These are phyloP conservation scores for Hyposoter didymator DNA, from an alignment of 2,888 invertebrate genomes.

Conservation along the genomic window DNA sequence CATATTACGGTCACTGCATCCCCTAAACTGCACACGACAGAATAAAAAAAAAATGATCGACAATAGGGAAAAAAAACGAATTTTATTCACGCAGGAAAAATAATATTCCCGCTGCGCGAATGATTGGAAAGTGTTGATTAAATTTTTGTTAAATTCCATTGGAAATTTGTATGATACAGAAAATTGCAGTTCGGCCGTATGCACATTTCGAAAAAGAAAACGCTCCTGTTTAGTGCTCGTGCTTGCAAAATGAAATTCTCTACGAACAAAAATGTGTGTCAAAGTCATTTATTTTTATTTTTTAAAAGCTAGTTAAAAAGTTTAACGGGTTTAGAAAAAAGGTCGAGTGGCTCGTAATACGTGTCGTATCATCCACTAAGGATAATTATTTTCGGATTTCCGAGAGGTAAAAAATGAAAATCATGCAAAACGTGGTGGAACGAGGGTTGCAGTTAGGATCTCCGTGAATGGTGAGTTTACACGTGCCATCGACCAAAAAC, in stretches of 20 bases:
- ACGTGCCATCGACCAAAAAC: conserved; percentile 43
- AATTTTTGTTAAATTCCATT: background rate
- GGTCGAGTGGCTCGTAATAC: conserved; percentile 17
- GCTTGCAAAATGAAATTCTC: no score
- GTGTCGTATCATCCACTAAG: conserved; percentile 43
- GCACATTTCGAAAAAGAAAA: no score
- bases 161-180: background rate
- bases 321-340: background rate
- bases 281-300: background rate
- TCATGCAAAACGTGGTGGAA: conserved; percentile 40
- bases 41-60: background rate
- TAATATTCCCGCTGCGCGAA: no score
- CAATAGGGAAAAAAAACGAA: background rate
- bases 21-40: background rate
- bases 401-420: conserved; percentile 24
- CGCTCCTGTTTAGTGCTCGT: no score
- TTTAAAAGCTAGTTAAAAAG: background rate
- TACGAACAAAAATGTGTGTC: no score
- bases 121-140: background rate
- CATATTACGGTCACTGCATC: conserved; percentile 17
- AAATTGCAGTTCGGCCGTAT: no score
- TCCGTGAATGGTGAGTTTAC: conserved; percentile 58
- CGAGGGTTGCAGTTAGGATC: conserved; percentile 37
- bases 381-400: conserved; percentile 23
- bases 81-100: no score